Base-by-base conservation (phyloP, 2,113 vertebrate species). In the Apeltes quadracus region DNA sequence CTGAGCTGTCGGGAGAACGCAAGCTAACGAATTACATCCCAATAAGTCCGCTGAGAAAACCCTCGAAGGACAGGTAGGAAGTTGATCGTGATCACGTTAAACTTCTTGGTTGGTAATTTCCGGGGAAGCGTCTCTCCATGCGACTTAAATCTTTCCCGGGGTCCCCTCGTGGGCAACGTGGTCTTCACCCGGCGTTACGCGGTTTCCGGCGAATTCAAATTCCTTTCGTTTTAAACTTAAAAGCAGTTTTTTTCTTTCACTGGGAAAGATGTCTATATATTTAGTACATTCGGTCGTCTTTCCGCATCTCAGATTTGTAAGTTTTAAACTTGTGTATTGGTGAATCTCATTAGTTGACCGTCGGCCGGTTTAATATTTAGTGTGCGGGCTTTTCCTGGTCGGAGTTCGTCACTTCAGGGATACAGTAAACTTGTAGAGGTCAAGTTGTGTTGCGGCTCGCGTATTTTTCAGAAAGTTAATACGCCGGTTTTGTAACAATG, bases 401-500 rank as follows among this genome's bases (percentile, higher is more conserved):
- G 27, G 4, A 13, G 4, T 51, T 34, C 20, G 5, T 43, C 51
- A 20, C 15, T n/a, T 41, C 2, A 15, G 5, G 4, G 5, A 25
- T 5, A 12, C 22, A 10, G 8, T 22, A 14, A 48, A 18, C 11
- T 2, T 20, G 0, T 11, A 1, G 3, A 32, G 12, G 50, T 14
- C 4, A 25, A 34, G 32, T 25, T 51, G 6, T 23, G 0, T 0
- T 38, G 25, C 0, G 15, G 2, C 0, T n/a, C 32, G 8, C 34
- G 20, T 48, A 55, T 51, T 32, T n/a, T 5, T 15, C 7, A 9
- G 0, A 23, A 46, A n/a, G n/a, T n/a, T n/a, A n/a, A n/a, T n/a
- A n/a, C n/a, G n/a, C n/a, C n/a, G 0, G 27, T 75, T 87, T 81
- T 64, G 56, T 70, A 68, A 83, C 32, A 8, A 2, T 34, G 9